Evolutionary conservation across 1,140 invertebrate genomes (phyloP).

Genomic region (Drosophila santomea): DNA sequence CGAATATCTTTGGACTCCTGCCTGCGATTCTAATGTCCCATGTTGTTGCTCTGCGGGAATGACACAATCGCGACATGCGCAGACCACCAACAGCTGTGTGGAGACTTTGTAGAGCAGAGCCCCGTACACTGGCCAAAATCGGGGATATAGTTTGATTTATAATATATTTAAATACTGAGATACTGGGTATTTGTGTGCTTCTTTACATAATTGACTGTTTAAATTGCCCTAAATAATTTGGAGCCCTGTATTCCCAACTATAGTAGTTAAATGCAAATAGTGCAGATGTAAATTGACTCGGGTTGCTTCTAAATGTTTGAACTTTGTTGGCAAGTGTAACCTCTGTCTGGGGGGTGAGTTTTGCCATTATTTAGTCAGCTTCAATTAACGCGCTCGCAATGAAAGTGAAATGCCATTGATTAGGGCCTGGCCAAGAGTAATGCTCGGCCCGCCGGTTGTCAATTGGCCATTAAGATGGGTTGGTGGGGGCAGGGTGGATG

Average conservation of each 20-base stretch:
- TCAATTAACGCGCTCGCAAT: conserved; percentile 57
- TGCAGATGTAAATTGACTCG: too few relatives aligned
- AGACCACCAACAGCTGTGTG: conserved; percentile 64
- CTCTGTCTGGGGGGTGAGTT: conserved; percentile 17
- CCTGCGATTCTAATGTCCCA: conserved; percentile 8
- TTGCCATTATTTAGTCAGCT: conserved; percentile 34
- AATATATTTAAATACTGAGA: too few relatives aligned
- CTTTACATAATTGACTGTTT: too few relatives aligned
- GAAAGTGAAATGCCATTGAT: conserved; percentile 76
- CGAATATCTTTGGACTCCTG: conserved; percentile 35
- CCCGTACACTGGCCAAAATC: conserved; percentile 9
- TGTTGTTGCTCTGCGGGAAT: conserved; percentile 45
- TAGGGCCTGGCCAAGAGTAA: conserved; percentile 20
- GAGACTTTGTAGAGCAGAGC: conserved; percentile 51
- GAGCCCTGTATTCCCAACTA: too few relatives aligned
- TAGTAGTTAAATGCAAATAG: too few relatives aligned
- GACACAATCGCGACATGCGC: conserved; percentile 84
- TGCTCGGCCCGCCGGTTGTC: conserved; percentile 31
- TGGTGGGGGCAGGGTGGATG: background rate
- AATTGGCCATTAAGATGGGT: conserved; percentile 69
- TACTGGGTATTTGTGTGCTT: too few relatives aligned
- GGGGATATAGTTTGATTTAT: background rate
- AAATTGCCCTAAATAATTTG: too few relatives aligned
- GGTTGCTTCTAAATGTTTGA: too few relatives aligned
- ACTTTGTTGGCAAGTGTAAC: conserved; percentile 4